Evolutionary conservation across 2,888 invertebrate genomes (phyloP), one percentile per base, ranked within the genome.

Genomic region (Dryomyza anilis): DNA sequence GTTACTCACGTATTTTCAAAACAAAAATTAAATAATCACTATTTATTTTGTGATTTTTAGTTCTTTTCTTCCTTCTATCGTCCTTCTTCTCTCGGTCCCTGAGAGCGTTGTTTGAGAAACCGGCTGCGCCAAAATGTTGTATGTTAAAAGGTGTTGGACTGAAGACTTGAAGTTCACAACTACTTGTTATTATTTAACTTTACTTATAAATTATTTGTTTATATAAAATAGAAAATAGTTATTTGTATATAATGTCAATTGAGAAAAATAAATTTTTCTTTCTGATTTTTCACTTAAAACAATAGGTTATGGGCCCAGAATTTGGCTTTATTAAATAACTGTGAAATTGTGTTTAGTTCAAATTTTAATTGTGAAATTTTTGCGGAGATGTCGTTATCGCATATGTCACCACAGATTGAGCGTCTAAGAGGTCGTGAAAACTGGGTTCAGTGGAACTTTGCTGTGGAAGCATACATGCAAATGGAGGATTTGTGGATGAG

Each of bases 391-490:
- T 5, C 25, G 19, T n/a, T n/a, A n/a, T n/a, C n/a, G n/a, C n/a
- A n/a, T n/a, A n/a, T n/a, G n/a, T n/a, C n/a, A n/a, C n/a, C n/a
- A n/a, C 29, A 53, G 16, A 29, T 48, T 48, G 23, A 48, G 12
- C 48, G 48, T 48, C 48, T 48, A 19, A 23, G 14, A 23, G 48
- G 48, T 7, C 5, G 53, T 7, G 53, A 29, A 19, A 68, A 69
- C 8, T 68, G 66, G 19, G 46, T 64, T 16, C 46, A 29, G 0
- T 65, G 69, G 67, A 58, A 53, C 12, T 69, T 68, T 46, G 67
- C 65, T 8, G 58, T 64, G 36, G 7, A 62, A 10, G 46, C 23
- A 48, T 48, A 39, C 10, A 14, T 23, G 48, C 48, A 48, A 23
- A 48, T 48, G 21, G 21, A 50, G 1, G 57, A 58, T 27, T n/a